Conservation (phyloP, 92 coral and sea anemone genomes). For the Parazoanthus swiftii region DNA sequence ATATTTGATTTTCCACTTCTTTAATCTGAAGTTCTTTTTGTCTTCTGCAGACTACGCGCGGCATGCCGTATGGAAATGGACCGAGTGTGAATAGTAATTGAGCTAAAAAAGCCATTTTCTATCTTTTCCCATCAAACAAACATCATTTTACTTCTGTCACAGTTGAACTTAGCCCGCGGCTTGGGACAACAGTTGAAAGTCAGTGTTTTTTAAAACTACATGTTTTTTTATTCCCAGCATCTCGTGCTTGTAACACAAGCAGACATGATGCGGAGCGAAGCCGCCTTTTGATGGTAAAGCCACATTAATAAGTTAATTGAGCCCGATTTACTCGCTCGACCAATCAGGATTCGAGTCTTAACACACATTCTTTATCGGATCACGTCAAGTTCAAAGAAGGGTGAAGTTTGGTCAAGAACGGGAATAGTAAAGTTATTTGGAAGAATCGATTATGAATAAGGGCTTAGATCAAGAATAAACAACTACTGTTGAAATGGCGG, state of each 20-base stretch:
- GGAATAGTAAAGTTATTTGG: slow-evolving; percentile 16
- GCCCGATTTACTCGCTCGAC: slow-evolving; percentile 1
- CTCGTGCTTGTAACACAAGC: not conserved
- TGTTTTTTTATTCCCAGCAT: not conserved
- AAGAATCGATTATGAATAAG: slow-evolving; percentile 20
- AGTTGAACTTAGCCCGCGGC: not conserved
- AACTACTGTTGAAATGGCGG: slow-evolving; percentile 59
- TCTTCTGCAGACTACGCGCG: no score
- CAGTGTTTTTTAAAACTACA: not conserved
- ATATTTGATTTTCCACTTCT: no score
- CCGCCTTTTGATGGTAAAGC: slow-evolving; percentile 1
- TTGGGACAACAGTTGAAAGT: not conserved
- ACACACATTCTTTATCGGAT: slow-evolving; percentile 20
- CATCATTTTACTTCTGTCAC: not conserved
- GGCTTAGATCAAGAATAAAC: slow-evolving; percentile 33
- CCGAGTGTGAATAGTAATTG: no score
- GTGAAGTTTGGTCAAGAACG: slow-evolving; percentile 27
- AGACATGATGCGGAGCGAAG: not conserved
- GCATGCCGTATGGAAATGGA: no score
- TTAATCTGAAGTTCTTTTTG: no score
- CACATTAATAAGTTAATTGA: slow-evolving; percentile 37
- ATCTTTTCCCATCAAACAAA: no score
- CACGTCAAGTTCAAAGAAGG: slow-evolving; percentile 41
- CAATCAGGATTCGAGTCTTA: slow-evolving; percentile 22
- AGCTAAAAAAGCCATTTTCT: no score